These are phyloP conservation scores for Microcebus lehilahytsara DNA, from an alignment of 2,113 vertebrate genomes.

Conservation along the genomic window DNA sequence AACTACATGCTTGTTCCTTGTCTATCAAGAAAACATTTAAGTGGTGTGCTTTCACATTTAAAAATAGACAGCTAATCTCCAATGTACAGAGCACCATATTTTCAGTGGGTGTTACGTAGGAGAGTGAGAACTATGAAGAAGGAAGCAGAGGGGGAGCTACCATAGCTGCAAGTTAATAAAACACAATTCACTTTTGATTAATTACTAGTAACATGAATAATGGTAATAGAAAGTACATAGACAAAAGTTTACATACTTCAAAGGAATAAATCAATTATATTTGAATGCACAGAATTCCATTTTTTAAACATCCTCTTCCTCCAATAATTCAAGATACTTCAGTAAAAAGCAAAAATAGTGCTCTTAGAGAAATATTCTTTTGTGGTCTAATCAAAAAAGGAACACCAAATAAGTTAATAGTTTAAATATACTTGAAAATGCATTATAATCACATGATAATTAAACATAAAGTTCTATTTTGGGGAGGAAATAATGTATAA, in stretches of 20 bases:
- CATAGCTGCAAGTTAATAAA: not conserved
- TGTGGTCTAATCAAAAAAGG: constrained; percentile 7
- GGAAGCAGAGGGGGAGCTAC: constrained; percentile 13
- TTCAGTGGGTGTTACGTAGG: constrained; percentile 57
- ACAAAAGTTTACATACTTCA: not conserved
- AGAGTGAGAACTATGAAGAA: constrained; percentile 15
- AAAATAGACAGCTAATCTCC: constrained; percentile 65
- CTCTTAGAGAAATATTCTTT: not conserved
- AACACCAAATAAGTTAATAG: constrained; percentile 42
- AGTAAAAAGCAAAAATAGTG: constrained; percentile 30
- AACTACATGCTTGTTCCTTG: constrained; percentile 69
- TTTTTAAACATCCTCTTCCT: constrained; percentile 19
- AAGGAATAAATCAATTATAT: not conserved
- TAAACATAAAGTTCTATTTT: constrained; percentile 56
- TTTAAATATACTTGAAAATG: constrained; percentile 34
- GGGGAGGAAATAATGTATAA: not conserved
- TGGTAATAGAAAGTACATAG: not conserved
- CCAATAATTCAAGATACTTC: not conserved
- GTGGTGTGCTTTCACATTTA: constrained; percentile 65
- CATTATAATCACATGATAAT: not conserved
- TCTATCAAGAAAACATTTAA: constrained; percentile 76
- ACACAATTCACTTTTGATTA: constrained; percentile 12
- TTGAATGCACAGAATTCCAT: not conserved
- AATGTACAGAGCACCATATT: constrained; percentile 43
- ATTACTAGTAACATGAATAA: not conserved